A percentile compares a stretch with the other conserved stretches of the same genome.
Conservation (phyloP, 2,113 vertebrate genomes). For the Cynopterus brachyotis region DNA sequence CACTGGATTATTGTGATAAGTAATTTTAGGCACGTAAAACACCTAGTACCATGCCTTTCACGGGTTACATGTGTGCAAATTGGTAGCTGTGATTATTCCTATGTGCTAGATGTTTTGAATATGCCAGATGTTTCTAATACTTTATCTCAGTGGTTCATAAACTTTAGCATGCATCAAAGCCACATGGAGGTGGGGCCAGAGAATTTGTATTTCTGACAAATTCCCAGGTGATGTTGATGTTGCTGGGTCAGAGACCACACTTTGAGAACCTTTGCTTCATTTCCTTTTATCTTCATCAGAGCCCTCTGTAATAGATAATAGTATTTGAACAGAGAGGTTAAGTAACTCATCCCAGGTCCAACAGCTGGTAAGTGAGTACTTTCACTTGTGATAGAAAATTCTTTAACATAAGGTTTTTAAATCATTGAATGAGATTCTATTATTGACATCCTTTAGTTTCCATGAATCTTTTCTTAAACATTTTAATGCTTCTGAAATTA, state of each 20-base stretch:
- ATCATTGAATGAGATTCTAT: neutral
- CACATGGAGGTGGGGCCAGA: neutral
- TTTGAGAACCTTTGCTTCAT: neutral
- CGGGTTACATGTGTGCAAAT: neutral
- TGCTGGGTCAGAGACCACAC: neutral
- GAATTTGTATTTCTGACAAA: neutral
- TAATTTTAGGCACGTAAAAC: neutral
- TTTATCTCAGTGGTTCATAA: neutral
- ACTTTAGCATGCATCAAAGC: neutral
- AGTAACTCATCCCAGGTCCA: neutral
- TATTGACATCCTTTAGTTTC: neutral
- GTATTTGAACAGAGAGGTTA: neutral
- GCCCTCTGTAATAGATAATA: neutral
- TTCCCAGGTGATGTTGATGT: neutral
- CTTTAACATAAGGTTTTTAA: neutral
- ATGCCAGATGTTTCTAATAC: neutral
- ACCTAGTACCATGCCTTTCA: neutral
- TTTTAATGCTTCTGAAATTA: conserved; percentile 10
- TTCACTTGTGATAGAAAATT: neutral
- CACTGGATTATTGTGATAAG: neutral
- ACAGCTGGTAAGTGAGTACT: neutral
- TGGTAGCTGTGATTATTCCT: neutral
- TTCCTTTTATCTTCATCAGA: neutral
- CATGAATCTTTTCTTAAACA: neutral
- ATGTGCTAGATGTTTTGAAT: neutral